Evolutionary conservation across 2,797 vertebrate genomes (phyloP).

Genomic region (Amniataba percoides): DNA sequence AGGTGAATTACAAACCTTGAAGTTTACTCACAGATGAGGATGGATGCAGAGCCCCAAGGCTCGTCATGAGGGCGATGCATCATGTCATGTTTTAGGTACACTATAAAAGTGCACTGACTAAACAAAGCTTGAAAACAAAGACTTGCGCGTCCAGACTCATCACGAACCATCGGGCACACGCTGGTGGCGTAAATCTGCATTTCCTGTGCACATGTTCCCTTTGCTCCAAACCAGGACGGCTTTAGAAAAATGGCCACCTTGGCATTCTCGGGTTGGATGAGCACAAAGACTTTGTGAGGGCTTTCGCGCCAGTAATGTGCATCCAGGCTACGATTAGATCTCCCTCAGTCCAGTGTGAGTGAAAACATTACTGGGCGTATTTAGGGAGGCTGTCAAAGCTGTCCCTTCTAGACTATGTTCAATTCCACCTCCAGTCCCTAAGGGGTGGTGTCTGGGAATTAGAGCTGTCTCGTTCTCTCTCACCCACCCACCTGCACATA

Average conservation of each 20-base stretch:
- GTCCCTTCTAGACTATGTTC: constrained; percentile 77
- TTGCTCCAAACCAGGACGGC: constrained; percentile 23
- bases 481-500: constrained; percentile 70
- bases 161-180: constrained; percentile 13
- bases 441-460: constrained; percentile 78
- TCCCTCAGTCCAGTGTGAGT: constrained; percentile 63
- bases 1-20: constrained; percentile 51
- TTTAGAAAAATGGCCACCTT: constrained; percentile 39
- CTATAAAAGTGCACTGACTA: constrained; percentile 50
- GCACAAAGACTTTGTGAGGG: constrained; percentile 33
- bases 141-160: constrained; percentile 19
- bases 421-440: constrained; percentile 76
- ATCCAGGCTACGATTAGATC: constrained; percentile 66
- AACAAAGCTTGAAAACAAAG: constrained; percentile 40
- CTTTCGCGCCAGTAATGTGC: constrained; percentile 46
- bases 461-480: constrained; percentile 73
- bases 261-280: constrained; percentile 33
- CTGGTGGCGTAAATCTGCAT: constrained; percentile 35
- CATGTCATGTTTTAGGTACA: constrained; percentile 38
- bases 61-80: constrained; percentile 46
- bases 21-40: constrained; percentile 55
- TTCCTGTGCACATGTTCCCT: constrained; percentile 18
- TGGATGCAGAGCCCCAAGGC: constrained; percentile 32
- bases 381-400: constrained; percentile 80
- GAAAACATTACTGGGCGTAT: constrained; percentile 77